phyloP scores from a whole-genome alignment of 2,113 vertebrate species.

The Himantopus leucocephalus region DNA sequence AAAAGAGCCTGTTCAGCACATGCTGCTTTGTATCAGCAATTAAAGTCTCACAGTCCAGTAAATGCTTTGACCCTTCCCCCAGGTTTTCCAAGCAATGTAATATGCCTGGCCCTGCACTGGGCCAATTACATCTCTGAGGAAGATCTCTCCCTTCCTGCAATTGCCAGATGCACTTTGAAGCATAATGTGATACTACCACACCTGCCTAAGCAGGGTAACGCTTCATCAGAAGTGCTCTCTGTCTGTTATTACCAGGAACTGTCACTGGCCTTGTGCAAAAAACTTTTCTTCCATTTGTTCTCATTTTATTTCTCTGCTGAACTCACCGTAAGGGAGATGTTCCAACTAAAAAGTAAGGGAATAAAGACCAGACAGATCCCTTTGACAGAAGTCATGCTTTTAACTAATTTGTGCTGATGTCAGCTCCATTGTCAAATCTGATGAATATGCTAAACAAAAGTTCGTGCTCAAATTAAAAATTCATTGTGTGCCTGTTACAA shows the following conservation, averaged over 20 bases:
- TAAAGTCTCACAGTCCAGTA: not conserved
- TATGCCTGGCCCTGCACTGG: not conserved
- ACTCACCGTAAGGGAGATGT: not conserved
- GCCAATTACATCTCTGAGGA: not conserved
- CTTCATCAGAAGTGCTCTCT: not conserved
- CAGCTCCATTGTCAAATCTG: not conserved
- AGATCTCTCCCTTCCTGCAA: not conserved
- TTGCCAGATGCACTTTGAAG: not conserved
- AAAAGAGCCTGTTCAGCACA: not conserved
- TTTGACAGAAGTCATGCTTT: not conserved
- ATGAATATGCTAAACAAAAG: not conserved
- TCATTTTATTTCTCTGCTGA: not conserved
- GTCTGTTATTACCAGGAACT: not conserved
- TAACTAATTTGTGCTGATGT: not conserved
- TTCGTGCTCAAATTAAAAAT: not conserved
- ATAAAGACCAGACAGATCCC: not conserved
- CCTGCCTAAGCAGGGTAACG: not conserved
- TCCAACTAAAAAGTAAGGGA: not conserved
- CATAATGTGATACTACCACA: accelerated
- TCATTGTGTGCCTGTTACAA: not conserved
- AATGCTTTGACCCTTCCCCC: not conserved
- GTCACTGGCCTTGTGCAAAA: not conserved
- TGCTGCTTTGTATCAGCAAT: not conserved
- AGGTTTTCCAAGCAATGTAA: not conserved
- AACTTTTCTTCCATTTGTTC: not conserved